Evolutionary conservation across 2,888 invertebrate species (phyloP), one percentile per base, ranked within the genome.

Genomic region (Anthophora plumipes): DNA sequence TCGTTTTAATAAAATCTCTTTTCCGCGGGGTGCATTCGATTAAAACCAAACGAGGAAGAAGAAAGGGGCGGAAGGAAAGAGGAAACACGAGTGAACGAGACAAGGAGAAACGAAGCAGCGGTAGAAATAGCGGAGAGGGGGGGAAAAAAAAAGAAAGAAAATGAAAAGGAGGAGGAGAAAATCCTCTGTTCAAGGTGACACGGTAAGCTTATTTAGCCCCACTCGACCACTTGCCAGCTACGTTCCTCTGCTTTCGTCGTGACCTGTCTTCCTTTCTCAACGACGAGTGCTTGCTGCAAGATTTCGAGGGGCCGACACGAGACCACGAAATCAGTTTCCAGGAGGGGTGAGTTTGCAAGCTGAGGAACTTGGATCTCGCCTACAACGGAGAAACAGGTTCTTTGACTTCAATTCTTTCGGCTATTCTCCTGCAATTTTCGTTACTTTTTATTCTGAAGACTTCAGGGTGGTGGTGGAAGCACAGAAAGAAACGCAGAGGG

Each of bases 1-100:
- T 77, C 77, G 71, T 71, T 77, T 80, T 80, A 80, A 80, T 80
- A 80, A 77, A 77, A 71, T 76, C 79, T 57, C 78, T 50, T 72
- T 57, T 61, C 43, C 11, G 37, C 61, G 61, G 80, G 78, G 78
- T 78, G 78, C 72, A 72, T 80, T 78, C 78, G 78, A 78, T 78
- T 80, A 72, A 80, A 72, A 67, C 67, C 46, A 68, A 61, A 60
- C 31, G 48, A 61, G 50, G 52, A 25, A 37, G 43, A 12, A 25
- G 4, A 22, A 50, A 52, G 12, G 31, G 4, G n/a, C 17, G 3
- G n/a, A 50, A n/a, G 11, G 48, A 31, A n/a, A 3, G 12, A 48
- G 5, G 11, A n/a, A 25, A 8, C 37, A 57, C 7, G 31, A 31
- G 43, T 9, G 37, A 9, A 54, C 17, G 66, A 14, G 43, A 50